Evolutionary conservation across 2,113 vertebrate genomes (phyloP).

Genomic region (Rousettus leschenaultii): DNA sequence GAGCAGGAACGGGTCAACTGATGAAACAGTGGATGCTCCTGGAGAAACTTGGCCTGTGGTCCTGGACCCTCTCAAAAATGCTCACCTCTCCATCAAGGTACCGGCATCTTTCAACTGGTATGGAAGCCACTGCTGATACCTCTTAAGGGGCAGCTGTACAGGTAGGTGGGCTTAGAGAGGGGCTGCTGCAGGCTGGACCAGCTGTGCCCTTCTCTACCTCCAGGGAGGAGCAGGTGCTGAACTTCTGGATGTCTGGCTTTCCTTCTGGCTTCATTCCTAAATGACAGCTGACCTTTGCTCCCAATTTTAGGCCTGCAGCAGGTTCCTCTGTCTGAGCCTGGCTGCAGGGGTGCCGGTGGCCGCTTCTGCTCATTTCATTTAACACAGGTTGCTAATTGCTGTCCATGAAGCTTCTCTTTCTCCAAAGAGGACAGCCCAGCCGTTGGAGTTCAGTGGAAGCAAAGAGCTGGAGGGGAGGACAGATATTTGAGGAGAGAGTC

Average conservation of each 20-base stretch:
- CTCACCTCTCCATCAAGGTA: background rate
- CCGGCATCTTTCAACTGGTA: background rate
- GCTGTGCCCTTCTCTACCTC: background rate
- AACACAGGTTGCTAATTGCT: constrained; percentile 55
- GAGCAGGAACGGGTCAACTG: background rate
- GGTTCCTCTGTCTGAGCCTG: constrained; percentile 1
- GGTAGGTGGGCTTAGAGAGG: background rate
- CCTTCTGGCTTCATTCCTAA: constrained; percentile 42
- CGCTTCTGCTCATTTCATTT: constrained; percentile 27
- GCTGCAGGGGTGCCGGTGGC: background rate
- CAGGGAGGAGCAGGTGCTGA: constrained; percentile 51
- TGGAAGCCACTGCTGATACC: background rate
- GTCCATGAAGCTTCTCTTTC: constrained; percentile 1
- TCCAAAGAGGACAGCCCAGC: constrained; percentile 55
- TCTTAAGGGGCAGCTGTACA: background rate
- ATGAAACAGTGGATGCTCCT: background rate
- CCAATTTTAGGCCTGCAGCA: background rate
- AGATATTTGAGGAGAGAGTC: background rate
- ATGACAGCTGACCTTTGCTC: constrained; percentile 48
- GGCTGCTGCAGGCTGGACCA: background rate
- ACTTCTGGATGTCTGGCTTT: constrained; percentile 34
- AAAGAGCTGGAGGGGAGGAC: background rate
- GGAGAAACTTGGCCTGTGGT: background rate
- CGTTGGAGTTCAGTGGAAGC: background rate
- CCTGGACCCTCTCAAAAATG: background rate